Conservation (phyloP, 2,888 invertebrate species). For the Mesoligia furuncula region DNA sequence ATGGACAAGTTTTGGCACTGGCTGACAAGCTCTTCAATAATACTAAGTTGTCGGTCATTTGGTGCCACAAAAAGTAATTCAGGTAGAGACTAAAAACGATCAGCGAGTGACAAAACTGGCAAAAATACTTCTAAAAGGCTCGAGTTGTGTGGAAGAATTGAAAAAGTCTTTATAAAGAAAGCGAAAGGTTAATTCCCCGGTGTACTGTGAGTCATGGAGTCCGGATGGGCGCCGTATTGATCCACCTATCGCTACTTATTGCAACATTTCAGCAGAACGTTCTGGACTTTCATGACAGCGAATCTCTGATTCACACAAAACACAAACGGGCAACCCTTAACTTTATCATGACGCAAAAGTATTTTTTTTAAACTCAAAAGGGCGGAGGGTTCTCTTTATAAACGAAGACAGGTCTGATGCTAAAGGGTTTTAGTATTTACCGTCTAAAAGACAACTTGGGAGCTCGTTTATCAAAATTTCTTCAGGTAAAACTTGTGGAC, state of each 20-base stretch:
- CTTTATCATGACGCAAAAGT: constrained; percentile 34
- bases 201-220: constrained; percentile 27
- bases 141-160: neutral
- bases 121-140: neutral
- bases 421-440: constrained; percentile 59
- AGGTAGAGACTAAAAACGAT: neutral
- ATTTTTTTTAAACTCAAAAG: constrained; percentile 38
- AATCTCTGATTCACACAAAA: constrained; percentile 24
- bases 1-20: neutral
- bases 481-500: constrained; percentile 58
- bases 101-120: neutral
- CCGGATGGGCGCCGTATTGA: constrained; percentile 24
- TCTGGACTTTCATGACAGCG: constrained; percentile 12
- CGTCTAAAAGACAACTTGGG: constrained; percentile 50
- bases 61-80: neutral
- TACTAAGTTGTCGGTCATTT: neutral
- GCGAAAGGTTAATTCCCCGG: constrained; percentile 14
- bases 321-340: constrained; percentile 23
- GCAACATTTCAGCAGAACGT: constrained; percentile 2
- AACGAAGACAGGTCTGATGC: constrained; percentile 55
- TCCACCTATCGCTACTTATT: constrained; percentile 24
- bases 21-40: neutral
- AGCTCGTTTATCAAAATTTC: constrained; percentile 67
- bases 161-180: constrained; percentile 19
- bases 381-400: constrained; percentile 33